Evolutionary conservation across 2,888 invertebrate species (phyloP).

Genomic region (Caprella mutica): DNA sequence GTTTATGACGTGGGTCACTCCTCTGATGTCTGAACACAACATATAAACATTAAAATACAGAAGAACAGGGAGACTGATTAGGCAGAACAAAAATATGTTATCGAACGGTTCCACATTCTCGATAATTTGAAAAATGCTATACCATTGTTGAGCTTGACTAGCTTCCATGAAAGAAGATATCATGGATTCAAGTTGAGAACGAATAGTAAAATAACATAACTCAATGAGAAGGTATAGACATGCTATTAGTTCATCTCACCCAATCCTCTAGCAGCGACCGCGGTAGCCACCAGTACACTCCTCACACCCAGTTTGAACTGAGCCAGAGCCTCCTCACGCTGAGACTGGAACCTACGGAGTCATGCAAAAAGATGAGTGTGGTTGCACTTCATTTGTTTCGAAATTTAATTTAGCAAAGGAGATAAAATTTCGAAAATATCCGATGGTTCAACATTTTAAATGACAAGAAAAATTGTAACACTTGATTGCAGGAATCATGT

Average conservation of each 20-base stretch:
- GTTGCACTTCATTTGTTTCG: no score
- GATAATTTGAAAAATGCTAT: not conserved
- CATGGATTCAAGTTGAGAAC: no score
- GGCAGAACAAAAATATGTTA: no score
- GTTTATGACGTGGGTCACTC: slow-evolving; percentile 52
- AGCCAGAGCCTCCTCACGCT: slow-evolving; percentile 58
- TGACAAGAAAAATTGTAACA: no score
- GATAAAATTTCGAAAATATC: no score
- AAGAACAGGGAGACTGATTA: not conserved
- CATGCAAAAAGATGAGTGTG: slow-evolving; percentile 44
- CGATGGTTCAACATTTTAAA: no score
- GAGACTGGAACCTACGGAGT: slow-evolving; percentile 49
- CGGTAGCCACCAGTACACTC: slow-evolving; percentile 81
- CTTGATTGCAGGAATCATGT: no score
- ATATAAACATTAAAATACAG: not conserved
- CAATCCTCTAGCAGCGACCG: slow-evolving; percentile 84
- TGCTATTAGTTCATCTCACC: slow-evolving; percentile 48
- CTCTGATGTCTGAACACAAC: slow-evolving; percentile 58
- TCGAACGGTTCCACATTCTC: no score
- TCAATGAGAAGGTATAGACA: no score
- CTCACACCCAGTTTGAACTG: slow-evolving; percentile 70
- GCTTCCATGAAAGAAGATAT: no score
- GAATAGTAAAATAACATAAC: no score
- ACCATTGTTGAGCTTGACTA: not conserved
- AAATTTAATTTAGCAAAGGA: no score